Percentiles rank a stretch among this genome's conserved stretches.
Conservation (phyloP, 2,797 vertebrate genomes). For the Hoplostethus atlanticus region DNA sequence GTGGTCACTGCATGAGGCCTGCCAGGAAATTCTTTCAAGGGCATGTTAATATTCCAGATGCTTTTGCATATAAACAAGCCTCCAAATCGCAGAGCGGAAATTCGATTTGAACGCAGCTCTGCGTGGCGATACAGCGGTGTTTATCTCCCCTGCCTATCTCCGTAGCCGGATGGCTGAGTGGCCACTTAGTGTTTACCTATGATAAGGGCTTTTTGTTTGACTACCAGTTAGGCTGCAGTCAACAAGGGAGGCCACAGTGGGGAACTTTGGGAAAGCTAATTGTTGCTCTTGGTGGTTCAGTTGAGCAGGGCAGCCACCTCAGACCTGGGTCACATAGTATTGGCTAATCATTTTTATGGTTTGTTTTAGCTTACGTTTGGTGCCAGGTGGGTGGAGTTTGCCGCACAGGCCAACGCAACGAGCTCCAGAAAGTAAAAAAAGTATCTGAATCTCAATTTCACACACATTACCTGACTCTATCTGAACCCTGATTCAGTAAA, state of each 20-base stretch:
- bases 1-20: conserved; percentile 71
- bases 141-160: conserved; percentile 73
- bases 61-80: conserved; percentile 80
- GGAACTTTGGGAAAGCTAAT: conserved; percentile 52
- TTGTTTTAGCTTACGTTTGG: neutral
- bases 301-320: conserved; percentile 2
- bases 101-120: conserved; percentile 73
- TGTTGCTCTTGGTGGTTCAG: conserved; percentile 27
- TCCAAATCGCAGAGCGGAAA: conserved; percentile 74
- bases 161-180: conserved; percentile 71
- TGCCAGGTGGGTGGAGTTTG: neutral
- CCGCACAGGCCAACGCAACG: neutral
- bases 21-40: conserved; percentile 81
- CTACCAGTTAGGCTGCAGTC: conserved; percentile 66
- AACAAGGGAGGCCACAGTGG: conserved; percentile 58
- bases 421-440: neutral
- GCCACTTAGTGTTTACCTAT: conserved; percentile 75
- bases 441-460: neutral
- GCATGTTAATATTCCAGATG: conserved; percentile 85
- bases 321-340: conserved; percentile 1
- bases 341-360: conserved; percentile 12
- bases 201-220: conserved; percentile 75
- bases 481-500: too few relatives aligned
- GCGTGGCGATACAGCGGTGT: conserved; percentile 66
- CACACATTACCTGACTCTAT: too few relatives aligned